These are phyloP conservation scores for Ispidina picta DNA, from an alignment of 2,797 vertebrate genomes.

Conservation along the genomic window DNA sequence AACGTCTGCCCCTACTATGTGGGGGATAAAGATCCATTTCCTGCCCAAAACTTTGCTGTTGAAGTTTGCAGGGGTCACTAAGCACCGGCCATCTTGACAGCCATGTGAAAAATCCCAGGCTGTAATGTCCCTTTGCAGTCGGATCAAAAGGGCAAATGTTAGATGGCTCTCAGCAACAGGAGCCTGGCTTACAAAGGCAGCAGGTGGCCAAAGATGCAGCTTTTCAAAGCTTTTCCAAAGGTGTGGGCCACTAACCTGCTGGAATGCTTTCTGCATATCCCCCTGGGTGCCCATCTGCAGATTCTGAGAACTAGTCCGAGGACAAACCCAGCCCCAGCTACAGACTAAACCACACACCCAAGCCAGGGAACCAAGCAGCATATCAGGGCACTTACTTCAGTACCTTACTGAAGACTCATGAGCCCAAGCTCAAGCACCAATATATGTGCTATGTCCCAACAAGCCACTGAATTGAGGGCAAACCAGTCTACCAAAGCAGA, in stretches of 20 bases:
- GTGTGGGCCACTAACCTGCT: slow-evolving; percentile 34
- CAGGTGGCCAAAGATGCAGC: slow-evolving; percentile 34
- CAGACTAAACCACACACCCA: not conserved
- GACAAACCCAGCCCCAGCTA: not conserved
- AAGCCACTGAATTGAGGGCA: not conserved
- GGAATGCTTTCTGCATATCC: slow-evolving; percentile 27
- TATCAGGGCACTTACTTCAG: not conserved
- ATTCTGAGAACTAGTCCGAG: slow-evolving; percentile 40
- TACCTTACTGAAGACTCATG: not conserved
- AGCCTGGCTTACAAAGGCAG: slow-evolving; percentile 27
- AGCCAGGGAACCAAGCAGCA: not conserved
- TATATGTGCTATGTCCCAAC: not conserved
- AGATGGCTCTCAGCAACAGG: not conserved
- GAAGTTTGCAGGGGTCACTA: not conserved
- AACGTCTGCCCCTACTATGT: slow-evolving; percentile 37
- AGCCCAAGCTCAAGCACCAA: not conserved
- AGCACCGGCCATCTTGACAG: not conserved
- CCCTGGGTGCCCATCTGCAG: slow-evolving; percentile 9
- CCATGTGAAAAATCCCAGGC: not conserved
- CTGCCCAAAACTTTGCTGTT: not conserved
- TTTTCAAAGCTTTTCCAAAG: slow-evolving; percentile 48
- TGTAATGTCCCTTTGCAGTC: not conserved
- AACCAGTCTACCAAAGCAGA: not conserved
- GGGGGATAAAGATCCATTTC: slow-evolving; percentile 43
- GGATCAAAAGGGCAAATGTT: slow-evolving; percentile 35